A percentile compares a stretch with the other conserved stretches of the same genome.
Conservation (phyloP, 2,113 vertebrate genomes). For the Trogon melanurus region DNA sequence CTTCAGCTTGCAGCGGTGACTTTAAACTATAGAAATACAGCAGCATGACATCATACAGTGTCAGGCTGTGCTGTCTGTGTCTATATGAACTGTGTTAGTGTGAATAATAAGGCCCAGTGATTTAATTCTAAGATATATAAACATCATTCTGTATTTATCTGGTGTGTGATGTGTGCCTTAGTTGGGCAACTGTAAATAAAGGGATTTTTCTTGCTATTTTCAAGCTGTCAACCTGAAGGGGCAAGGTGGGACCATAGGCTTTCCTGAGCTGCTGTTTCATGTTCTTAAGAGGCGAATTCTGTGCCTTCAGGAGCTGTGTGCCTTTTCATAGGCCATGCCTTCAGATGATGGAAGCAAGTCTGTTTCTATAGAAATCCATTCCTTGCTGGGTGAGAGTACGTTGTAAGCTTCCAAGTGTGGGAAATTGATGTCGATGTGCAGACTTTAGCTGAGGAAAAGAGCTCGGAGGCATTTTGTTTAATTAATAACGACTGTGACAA, state of each 20-base stretch:
- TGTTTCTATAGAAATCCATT: not conserved
- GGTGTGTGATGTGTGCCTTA: not conserved
- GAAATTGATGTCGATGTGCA: not conserved
- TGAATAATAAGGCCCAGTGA: not conserved
- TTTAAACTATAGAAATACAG: not conserved
- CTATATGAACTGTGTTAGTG: fast-evolving
- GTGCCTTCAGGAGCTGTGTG: not conserved
- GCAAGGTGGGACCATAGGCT: not conserved
- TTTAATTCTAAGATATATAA: not conserved
- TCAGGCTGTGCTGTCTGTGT: not conserved
- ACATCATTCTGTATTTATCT: fast-evolving
- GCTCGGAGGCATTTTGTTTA: not conserved
- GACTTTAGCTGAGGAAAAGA: not conserved
- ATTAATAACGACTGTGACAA: not conserved
- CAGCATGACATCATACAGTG: not conserved
- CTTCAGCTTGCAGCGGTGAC: not conserved
- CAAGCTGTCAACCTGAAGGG: not conserved
- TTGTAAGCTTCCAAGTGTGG: not conserved
- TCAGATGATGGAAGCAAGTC: not conserved
- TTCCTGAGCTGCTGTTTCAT: not conserved
- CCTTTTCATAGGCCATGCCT: not conserved
- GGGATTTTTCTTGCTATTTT: not conserved
- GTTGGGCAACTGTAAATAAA: not conserved
- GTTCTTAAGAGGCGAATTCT: not conserved
- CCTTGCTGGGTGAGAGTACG: not conserved